phyloP scores from a whole-genome alignment of 2,888 invertebrate species.

The Pseudanteris insignis region DNA sequence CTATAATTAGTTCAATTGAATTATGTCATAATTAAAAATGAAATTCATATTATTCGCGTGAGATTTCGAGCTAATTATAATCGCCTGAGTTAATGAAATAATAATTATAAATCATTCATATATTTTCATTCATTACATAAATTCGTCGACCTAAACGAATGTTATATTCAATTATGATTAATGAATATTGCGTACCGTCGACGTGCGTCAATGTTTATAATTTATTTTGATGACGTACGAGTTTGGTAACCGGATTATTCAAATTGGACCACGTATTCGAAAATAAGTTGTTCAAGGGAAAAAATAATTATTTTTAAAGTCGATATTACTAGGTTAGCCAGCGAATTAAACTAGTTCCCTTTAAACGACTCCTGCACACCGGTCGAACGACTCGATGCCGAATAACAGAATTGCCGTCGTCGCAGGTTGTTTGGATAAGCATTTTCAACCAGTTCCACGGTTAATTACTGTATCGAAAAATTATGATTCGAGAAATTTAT shows the following conservation, averaged over 20 bases:
- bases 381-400: not conserved
- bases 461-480: not conserved
- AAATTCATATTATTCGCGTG: not conserved
- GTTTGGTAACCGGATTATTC: too few relatives aligned
- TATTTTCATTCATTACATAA: not conserved
- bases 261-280: too few relatives aligned
- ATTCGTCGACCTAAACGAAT: not conserved
- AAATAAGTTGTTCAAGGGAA: too few relatives aligned
- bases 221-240: too few relatives aligned
- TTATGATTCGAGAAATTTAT: not conserved
- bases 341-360: constrained; percentile 1
- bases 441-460: constrained; percentile 1
- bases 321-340: not conserved
- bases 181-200: too few relatives aligned
- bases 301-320: not conserved
- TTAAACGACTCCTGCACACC: not conserved
- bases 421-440: not conserved
- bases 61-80: not conserved
- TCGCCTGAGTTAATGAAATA: not conserved
- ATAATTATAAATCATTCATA: not conserved
- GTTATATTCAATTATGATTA: too few relatives aligned
- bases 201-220: too few relatives aligned
- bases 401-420: constrained; percentile 2
- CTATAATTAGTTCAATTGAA: too few relatives aligned
- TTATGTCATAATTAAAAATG: too few relatives aligned